phyloP scores from a whole-genome alignment of 2,888 invertebrate species.

The Drosophila fungiperda region DNA sequence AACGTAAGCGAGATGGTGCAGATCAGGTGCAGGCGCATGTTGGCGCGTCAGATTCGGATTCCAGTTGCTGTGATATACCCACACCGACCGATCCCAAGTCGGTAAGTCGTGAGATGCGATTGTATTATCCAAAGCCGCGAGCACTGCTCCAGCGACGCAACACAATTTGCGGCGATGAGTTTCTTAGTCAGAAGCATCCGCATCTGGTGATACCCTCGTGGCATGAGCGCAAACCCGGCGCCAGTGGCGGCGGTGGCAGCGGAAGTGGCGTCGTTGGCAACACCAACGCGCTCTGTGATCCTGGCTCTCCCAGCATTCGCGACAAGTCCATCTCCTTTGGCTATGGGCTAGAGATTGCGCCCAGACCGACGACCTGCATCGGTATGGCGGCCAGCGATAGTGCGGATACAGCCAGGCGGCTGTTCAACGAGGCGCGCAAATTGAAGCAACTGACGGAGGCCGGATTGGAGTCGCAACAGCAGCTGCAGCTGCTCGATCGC shows the following conservation, averaged over 20 bases:
- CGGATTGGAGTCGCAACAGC: constrained; percentile 61
- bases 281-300: constrained; percentile 73
- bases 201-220: constrained; percentile 87
- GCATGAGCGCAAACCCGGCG: constrained; percentile 89
- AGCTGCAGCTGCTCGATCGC: constrained; percentile 63
- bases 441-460: constrained; percentile 68
- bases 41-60: constrained; percentile 84
- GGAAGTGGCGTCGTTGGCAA: constrained; percentile 6
- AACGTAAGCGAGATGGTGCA: background rate
- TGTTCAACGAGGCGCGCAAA: constrained; percentile 69
- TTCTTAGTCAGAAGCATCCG: constrained; percentile 84
- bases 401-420: constrained; percentile 59
- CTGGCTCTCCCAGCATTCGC: constrained; percentile 87
- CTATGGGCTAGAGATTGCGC: constrained; percentile 89
- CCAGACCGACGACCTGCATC: constrained; percentile 89
- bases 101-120: constrained; percentile 85
- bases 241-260: constrained; percentile 42
- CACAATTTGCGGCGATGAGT: constrained; percentile 94
- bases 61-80: constrained; percentile 87
- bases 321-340: constrained; percentile 93
- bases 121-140: constrained; percentile 91
- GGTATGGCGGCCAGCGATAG: constrained; percentile 85
- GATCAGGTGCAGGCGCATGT: constrained; percentile 34
- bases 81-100: constrained; percentile 85
- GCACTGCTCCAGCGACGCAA: constrained; percentile 92